Evolutionary conservation across 2,797 vertebrate species (phyloP).

Genomic region (Manis javanica): DNA sequence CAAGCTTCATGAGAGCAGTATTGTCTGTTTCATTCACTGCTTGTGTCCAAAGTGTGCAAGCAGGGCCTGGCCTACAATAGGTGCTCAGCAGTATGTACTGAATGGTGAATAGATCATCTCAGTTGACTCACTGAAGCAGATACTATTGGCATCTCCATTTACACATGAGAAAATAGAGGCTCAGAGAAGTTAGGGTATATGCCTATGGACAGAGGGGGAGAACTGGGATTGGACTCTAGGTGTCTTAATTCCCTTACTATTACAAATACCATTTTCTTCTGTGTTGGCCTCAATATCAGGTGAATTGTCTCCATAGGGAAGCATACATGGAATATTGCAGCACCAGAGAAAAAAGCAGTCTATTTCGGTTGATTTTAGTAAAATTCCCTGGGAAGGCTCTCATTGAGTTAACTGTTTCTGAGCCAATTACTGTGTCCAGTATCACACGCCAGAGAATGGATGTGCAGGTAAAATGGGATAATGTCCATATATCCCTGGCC

Average conservation of each 20-base stretch:
- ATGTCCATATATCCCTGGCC: background rate
- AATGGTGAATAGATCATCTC: background rate
- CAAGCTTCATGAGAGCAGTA: background rate
- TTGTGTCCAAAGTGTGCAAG: background rate
- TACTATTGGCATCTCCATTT: background rate
- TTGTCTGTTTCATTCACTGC: background rate
- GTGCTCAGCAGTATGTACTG: background rate
- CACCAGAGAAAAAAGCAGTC: background rate
- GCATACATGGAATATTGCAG: background rate
- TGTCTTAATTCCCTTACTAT: background rate
- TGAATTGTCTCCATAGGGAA: background rate
- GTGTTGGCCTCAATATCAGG: background rate
- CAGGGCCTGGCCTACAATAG: background rate
- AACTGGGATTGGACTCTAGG: background rate
- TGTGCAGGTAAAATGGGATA: background rate
- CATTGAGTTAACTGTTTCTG: background rate
- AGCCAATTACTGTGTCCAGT: background rate
- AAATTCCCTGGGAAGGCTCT: slow-evolving; percentile 28
- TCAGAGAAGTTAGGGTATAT: background rate
- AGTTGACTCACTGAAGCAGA: background rate
- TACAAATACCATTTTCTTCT: background rate
- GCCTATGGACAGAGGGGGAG: background rate
- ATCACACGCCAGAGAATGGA: background rate
- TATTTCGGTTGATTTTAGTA: background rate
- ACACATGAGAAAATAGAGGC: background rate